Evolutionary conservation across 1,140 invertebrate genomes (phyloP), one percentile per base, ranked within the genome.

Genomic region (Lucilia sericata): DNA sequence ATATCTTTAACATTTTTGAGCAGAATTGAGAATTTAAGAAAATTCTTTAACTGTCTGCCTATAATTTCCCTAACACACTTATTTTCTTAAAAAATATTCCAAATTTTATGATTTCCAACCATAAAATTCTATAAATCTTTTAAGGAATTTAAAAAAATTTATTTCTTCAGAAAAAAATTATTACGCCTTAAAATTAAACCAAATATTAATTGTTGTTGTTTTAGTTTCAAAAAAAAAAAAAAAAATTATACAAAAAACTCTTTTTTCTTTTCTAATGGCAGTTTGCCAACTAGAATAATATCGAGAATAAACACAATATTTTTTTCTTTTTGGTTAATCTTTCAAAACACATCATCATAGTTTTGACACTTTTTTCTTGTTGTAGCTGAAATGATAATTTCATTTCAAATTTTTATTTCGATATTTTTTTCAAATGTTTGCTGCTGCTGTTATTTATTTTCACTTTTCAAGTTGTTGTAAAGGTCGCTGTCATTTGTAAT

Each of bases 261-360:
- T 17, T 55, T n/a, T 25, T 55, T 12, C 25, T 25, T 49, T 51
- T 80, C 25, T 30, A 30, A 30, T 80, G 76, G 76, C 76, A 13
- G 13, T 17, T 21, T 80, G 19, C 76, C 76, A 80, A 80, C n/a
- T 80, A 21, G 42, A 80, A 49, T 78, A 49, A 49, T 8, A 42
- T 42, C 25, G 25, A 42, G 5, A 42, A 42, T 8, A 42, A 42
- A 42, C 5, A 42, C 42, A 42, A 42, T 42, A 42, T 21, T 80
- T 78, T 25, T 49, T 30, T 30, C 3, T 80, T 42, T 80, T 80
- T 51, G 76, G 42, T 21, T 80, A 80, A 80, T 80, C n/a, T 49
- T 49, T 80, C 76, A 49, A 17, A 36, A 21, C 42, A 51, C 42
- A 80, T 49, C 42, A 80, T 80, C 36, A 75, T 42, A 55, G 51